Conservation (phyloP, 2,797 vertebrate genomes). For the Pipistrellus pipistrellus region DNA sequence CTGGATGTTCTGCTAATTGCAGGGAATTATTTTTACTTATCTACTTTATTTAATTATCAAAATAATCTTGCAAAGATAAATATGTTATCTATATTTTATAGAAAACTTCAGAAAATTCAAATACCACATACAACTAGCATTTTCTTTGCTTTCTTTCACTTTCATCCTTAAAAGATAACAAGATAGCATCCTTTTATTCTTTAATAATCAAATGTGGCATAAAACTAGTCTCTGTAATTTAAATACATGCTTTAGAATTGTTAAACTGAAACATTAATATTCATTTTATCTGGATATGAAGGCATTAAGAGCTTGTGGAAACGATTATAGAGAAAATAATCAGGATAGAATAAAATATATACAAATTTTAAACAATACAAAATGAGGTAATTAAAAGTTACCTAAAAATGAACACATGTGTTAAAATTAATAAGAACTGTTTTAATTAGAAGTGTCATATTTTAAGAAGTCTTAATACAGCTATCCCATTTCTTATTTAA, state of each 20-base stretch:
- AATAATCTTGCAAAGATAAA: neutral
- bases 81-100: neutral
- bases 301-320: neutral
- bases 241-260: neutral
- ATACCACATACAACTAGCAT: neutral
- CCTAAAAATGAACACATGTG: neutral
- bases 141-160: neutral
- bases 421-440: neutral
- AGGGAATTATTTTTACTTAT: neutral
- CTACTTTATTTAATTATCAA: neutral
- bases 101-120: neutral
- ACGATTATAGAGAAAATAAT: neutral
- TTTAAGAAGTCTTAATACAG: neutral
- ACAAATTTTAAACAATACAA: conserved; percentile 6
- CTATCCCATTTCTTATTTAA: neutral
- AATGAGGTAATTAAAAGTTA: neutral
- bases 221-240: neutral
- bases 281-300: neutral
- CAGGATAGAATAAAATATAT: neutral
- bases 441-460: neutral
- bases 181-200: neutral
- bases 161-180: neutral
- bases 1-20: neutral
- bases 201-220: neutral
- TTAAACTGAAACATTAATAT: neutral